Evolutionary conservation across 2,113 vertebrate genomes (phyloP), one percentile per base, ranked within the genome.

Genomic region (Tinamus guttatus): DNA sequence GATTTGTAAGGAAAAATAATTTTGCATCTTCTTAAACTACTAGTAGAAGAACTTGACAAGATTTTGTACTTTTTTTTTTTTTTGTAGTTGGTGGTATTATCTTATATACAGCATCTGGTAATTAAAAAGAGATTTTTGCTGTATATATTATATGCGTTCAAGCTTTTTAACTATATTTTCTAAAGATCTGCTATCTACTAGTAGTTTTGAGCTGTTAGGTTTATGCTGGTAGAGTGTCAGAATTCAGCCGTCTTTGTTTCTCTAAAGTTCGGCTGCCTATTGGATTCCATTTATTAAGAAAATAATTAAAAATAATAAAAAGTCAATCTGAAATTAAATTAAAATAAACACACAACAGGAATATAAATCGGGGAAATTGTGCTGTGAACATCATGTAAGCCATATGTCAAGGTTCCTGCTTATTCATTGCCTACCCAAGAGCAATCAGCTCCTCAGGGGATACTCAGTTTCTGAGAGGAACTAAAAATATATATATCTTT

Each of bases 21-120:
- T 93, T 88, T 93, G 1, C 17, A 68, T 86, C 71, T 97, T 97
- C 87, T 98, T 97, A 96, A 95, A 93, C 64, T 92, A 65, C 43
- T 87, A 95, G 36, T 32, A 91, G 90, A 86, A 94, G 92, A 52
- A 49, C 69, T 76, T 91, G 75, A 95, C 19, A 97, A 95, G 78
- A 60, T 91, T 96, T 81, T 83, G 38, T 93, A 74, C 64, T n/a
- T 41, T 41, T 13, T 41, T 11, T 86, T 30, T 0, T n/a, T 95
- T 90, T 89, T 94, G 64, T 84, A 81, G 59, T 24, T 80, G n/a
- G n/a, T 78, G 81, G 54, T 2, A 28, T 38, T 93, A 60, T 92
- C 83, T 95, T 87, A 91, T 90, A 81, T 84, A 62, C 40, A 71
- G 14, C 51, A 83, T 77, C 58, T 80, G n/a, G 40, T 81, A n/a